phyloP scores from a whole-genome alignment of 1,140 invertebrate species.

The Sesamia nonagrioides region DNA sequence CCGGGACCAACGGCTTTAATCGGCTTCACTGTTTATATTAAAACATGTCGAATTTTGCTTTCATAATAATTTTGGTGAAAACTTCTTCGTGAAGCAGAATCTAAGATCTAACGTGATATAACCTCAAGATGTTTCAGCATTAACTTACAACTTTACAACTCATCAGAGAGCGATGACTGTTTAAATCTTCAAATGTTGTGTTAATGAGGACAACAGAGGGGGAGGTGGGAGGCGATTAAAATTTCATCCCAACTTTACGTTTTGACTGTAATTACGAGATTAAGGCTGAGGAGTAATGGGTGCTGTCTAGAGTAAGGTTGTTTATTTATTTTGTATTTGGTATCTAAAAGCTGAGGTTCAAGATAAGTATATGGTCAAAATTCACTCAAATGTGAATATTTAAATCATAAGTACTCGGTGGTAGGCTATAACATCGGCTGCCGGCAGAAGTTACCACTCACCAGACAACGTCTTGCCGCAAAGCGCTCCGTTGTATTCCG shows the following conservation, averaged over 20 bases:
- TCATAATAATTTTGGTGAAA: too few species aligned
- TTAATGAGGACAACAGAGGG: conserved; percentile 48
- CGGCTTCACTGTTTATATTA: too few species aligned
- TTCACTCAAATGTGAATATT: too few species aligned
- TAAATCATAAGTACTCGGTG: too few species aligned
- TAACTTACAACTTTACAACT: conserved; percentile 51
- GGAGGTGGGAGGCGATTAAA: conserved; percentile 46
- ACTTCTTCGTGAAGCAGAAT: neutral
- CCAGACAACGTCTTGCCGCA: too few species aligned
- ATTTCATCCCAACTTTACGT: conserved; percentile 54
- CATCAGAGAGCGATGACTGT: conserved; percentile 52
- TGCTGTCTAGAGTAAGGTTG: conserved; percentile 17
- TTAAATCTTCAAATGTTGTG: conserved; percentile 56
- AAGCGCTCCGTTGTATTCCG: too few species aligned
- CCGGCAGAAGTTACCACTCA: too few species aligned
- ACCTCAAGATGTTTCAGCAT: conserved; percentile 39
- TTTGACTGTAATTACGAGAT: conserved; percentile 53
- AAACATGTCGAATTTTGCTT: too few species aligned
- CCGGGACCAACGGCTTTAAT: too few species aligned
- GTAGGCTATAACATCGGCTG: too few species aligned
- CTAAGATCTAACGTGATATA: neutral
- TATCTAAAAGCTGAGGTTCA: neutral
- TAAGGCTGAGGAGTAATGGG: conserved; percentile 36
- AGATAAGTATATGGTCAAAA: too few species aligned
- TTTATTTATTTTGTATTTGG: conserved; percentile 22